Base-by-base conservation (phyloP, 1,140 invertebrate genomes). In the Pectinophora gossypiella region DNA sequence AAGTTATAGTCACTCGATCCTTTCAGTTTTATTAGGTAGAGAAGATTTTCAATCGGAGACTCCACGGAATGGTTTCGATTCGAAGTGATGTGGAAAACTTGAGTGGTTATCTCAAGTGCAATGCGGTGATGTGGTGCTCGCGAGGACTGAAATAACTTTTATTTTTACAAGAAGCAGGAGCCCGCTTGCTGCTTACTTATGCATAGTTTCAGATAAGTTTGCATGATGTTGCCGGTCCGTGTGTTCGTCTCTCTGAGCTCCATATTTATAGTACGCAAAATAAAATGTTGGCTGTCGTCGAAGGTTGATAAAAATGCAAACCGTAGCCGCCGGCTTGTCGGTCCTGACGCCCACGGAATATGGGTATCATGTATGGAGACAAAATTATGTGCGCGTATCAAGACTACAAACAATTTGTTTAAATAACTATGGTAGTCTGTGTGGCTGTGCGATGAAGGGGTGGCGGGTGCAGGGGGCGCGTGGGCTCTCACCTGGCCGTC, bases 221-320 rank as follows among this genome's bases (percentile, higher is more conserved):
- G 68, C 70, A 83, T 80, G 67, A 74, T 73, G 46, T 72, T 69
- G 61, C 68, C 59, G 76, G 66, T 72, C 67, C 61, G n/a, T 67
- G 69, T 73, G 63, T 76, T 68, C 73, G 73, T 66, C 64, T 70
- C 69, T 70, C 71, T 59, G 61, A 68, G 72, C 77, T 81, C 69
- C 74, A 83, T 84, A 85, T 85, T 82, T 85, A 85, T 82, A 68
- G 64, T 73, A 84, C 76, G 82, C 72, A 82, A 77, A 82, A 81
- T 80, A 83, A 83, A 81, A 82, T 80, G 76, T 75, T 54, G 71
- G 70, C 64, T 73, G 72, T 77, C 78, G 63, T 72, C 73, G 71
- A 72, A 67, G 67, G 53, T 74, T 84, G 72, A 84, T 85, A 85
- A 84, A 85, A 85, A 85, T 84, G 76, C 82, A 84, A 79, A 83